Evolutionary conservation across 2,888 invertebrate genomes (phyloP).

Genomic region (Nephrotoma guestfalica): DNA sequence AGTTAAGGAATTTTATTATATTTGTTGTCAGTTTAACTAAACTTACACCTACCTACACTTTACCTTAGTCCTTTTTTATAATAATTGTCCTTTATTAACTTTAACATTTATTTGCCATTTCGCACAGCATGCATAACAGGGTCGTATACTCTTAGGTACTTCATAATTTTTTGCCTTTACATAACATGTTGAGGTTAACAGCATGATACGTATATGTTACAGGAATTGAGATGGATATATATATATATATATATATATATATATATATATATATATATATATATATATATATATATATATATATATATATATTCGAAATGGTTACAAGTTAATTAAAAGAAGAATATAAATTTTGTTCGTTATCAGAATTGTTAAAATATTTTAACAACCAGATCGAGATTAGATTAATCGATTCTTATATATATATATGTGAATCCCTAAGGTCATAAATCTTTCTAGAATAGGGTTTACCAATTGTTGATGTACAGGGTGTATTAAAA

Average conservation of each 20-base stretch:
- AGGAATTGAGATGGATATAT: neutral
- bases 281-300: too few species aligned
- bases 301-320: neutral
- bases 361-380: neutral
- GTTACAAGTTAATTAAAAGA: neutral
- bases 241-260: too few species aligned
- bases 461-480: neutral
- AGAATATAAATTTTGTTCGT: neutral
- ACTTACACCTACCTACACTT: neutral
- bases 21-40: neutral
- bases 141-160: neutral
- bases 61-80: neutral
- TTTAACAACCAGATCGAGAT: neutral
- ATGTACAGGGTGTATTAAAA: too few species aligned
- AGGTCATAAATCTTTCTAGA: neutral
- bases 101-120: neutral
- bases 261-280: too few species aligned
- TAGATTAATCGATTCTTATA: neutral
- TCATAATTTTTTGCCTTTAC: neutral
- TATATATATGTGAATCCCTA: neutral
- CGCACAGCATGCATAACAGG: neutral
- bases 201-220: neutral
- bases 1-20: neutral
- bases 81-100: neutral
- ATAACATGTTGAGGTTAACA: neutral